Percentiles rank a stretch among this genome's conserved stretches.
Conservation (phyloP, 2,113 vertebrate genomes). For the Meles meles region DNA sequence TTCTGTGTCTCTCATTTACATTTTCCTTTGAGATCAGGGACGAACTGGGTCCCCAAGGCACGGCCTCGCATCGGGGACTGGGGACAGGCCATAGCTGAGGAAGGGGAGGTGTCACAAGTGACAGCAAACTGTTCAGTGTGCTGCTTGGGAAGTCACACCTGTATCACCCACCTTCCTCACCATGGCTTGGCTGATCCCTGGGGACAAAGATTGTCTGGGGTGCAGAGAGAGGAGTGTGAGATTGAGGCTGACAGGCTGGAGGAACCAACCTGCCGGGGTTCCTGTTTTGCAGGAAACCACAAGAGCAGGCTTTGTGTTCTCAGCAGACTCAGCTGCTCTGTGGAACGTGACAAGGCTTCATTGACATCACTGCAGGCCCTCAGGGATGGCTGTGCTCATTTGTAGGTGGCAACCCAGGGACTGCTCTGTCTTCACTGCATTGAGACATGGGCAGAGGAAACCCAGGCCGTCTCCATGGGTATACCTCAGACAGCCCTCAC, state of each 20-base stretch:
- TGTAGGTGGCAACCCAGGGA: no score
- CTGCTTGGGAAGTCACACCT: neutral
- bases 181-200: neutral
- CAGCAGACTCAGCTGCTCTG: neutral
- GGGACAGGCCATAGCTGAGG: neutral
- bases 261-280: neutral
- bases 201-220: neutral
- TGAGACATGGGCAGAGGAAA: neutral
- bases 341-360: fast-evolving
- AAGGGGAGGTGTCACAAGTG: neutral
- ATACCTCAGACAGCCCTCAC: neutral
- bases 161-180: fast-evolving
- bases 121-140: neutral
- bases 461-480: no score
- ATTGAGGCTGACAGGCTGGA: neutral
- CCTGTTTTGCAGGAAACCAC: neutral
- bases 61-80: neutral
- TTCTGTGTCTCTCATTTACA: neutral
- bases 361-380: no score
- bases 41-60: neutral
- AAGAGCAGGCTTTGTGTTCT: neutral
- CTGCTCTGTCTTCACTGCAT: neutral
- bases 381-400: neutral
- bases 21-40: neutral
- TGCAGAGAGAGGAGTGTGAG: neutral